Conservation (phyloP, 1,140 invertebrate genomes). For the Cydia pomonella region DNA sequence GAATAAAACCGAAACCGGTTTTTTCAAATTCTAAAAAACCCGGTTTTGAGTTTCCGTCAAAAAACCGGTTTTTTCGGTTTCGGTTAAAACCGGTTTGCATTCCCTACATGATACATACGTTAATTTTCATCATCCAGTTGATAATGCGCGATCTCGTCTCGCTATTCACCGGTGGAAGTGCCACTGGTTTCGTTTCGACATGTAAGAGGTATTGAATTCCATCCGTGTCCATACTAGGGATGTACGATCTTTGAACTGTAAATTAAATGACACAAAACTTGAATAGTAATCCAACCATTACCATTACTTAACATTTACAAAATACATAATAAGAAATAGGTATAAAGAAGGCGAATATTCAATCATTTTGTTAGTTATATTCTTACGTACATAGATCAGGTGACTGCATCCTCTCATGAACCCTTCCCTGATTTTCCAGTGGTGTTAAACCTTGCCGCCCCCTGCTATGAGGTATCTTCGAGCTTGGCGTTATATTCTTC, state of each 20-base stretch:
- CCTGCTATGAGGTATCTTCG: conserved; percentile 66
- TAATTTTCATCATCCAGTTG: conserved; percentile 68
- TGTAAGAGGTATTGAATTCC: conserved; percentile 56
- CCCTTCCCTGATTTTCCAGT: conserved; percentile 35
- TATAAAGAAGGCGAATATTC: too few relatives aligned
- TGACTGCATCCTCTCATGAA: conserved; percentile 41
- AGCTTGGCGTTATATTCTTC: conserved; percentile 64
- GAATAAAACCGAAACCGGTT: too few relatives aligned
- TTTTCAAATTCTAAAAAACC: too few relatives aligned
- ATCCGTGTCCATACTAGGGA: conserved; percentile 30
- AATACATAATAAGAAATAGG: too few relatives aligned
- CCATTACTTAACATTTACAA: too few relatives aligned
- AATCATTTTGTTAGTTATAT: too few relatives aligned
- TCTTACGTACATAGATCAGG: conserved; percentile 53
- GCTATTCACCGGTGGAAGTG: conserved; percentile 41
- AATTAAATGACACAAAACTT: conserved; percentile 26
- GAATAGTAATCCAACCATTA: neutral
- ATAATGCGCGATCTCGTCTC: conserved; percentile 57
- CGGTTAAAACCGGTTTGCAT: too few relatives aligned
- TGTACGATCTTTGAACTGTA: conserved; percentile 23
- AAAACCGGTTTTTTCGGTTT: too few relatives aligned
- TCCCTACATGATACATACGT: conserved; percentile 65
- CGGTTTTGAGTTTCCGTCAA: too few relatives aligned
- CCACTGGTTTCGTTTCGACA: conserved; percentile 42
- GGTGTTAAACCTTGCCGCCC: conserved; percentile 64